Evolutionary conservation across 2,888 invertebrate genomes (phyloP).

Genomic region (Neoaliturus tenellus): DNA sequence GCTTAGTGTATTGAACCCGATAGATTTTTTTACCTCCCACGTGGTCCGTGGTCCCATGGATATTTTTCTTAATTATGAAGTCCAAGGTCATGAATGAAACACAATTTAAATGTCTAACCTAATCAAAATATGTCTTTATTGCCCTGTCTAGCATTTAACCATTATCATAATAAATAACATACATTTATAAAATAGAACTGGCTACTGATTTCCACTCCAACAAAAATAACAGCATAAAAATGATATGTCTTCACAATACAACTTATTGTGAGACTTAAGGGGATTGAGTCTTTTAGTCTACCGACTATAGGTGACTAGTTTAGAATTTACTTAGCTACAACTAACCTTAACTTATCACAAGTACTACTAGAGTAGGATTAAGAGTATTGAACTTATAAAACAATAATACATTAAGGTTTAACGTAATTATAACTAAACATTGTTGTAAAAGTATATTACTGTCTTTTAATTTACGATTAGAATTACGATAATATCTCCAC

Average conservation of each 20-base stretch:
- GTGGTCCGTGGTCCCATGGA: no score
- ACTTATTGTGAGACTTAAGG: conserved; percentile 52
- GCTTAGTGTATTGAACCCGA: no score
- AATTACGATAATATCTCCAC: no score
- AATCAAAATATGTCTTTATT: conserved; percentile 58
- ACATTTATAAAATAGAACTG: conserved; percentile 57
- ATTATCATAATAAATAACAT: conserved; percentile 56
- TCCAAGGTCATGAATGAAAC: conserved; percentile 33
- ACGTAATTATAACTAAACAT: no score
- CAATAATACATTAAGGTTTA: not conserved
- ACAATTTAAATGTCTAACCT: conserved; percentile 55
- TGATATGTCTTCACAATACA: conserved; percentile 57
- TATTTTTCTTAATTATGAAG: no score
- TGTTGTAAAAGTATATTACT: no score
- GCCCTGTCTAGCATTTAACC: conserved; percentile 50
- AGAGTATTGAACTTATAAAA: not conserved
- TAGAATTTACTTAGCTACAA: conserved; percentile 39
- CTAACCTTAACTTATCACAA: conserved; percentile 49
- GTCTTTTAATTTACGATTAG: no score
- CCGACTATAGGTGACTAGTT: conserved; percentile 26
- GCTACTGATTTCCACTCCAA: conserved; percentile 47
- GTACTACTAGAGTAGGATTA: conserved; percentile 26
- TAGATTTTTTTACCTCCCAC: no score
- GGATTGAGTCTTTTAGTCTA: conserved; percentile 20
- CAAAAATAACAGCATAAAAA: conserved; percentile 56